Evolutionary conservation across 1,140 invertebrate species (phyloP).

Genomic region (Eumeta japonica): DNA sequence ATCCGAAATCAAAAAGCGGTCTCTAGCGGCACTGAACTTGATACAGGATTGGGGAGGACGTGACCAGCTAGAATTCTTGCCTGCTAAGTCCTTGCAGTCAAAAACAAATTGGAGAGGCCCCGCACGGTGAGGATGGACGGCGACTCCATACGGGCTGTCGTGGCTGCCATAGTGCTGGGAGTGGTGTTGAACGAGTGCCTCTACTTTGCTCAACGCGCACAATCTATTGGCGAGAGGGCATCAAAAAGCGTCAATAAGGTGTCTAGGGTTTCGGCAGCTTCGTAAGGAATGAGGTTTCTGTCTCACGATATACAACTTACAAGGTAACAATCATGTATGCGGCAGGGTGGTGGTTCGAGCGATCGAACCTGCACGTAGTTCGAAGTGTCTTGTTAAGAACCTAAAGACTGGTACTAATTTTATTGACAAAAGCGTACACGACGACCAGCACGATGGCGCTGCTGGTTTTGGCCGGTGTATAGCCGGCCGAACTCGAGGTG

Average conservation of each 20-base stretch:
- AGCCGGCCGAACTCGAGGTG: slow-evolving; percentile 14
- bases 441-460: slow-evolving; percentile 15
- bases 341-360: slow-evolving; percentile 16
- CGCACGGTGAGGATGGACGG: slow-evolving; percentile 10
- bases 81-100: slow-evolving; percentile 12
- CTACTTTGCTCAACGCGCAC: slow-evolving; percentile 6
- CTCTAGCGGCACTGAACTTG: slow-evolving; percentile 2
- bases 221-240: slow-evolving; percentile 5
- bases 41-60: slow-evolving; percentile 17
- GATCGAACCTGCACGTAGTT: slow-evolving; percentile 1
- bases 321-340: slow-evolving; percentile 18
- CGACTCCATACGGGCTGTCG: slow-evolving; percentile 4
- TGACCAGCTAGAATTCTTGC: slow-evolving; percentile 11
- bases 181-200: slow-evolving; percentile 2
- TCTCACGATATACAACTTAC: slow-evolving; percentile 12
- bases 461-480: slow-evolving; percentile 15
- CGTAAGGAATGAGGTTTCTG: slow-evolving; percentile 15
- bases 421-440: slow-evolving; percentile 17
- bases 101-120: slow-evolving; percentile 15
- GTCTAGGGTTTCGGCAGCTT: slow-evolving; percentile 10
- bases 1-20: slow-evolving; percentile 16
- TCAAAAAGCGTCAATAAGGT: slow-evolving; percentile 7
- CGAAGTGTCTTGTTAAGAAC: slow-evolving; percentile 9
- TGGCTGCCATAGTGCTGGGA: not conserved
- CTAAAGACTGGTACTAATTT: slow-evolving; percentile 13